These are phyloP conservation scores for Albula goreensis DNA, from an alignment of 2,113 vertebrate species.

Conservation along the genomic window DNA sequence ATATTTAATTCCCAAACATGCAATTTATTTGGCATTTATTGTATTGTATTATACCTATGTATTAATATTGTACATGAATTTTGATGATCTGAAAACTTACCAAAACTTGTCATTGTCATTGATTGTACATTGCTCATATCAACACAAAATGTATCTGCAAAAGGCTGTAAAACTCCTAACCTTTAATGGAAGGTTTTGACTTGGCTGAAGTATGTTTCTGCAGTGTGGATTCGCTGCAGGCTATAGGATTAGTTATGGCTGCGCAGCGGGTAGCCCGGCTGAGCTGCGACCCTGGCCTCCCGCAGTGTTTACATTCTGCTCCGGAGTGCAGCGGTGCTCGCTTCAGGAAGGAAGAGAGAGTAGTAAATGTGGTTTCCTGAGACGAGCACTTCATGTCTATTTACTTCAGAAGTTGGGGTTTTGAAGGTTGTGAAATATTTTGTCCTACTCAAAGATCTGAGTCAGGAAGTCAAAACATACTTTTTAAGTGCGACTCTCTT, in stretches of 20 bases:
- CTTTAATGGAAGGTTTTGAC: not conserved
- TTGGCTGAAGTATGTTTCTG: not conserved
- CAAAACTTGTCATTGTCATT: no score
- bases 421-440: slow-evolving; percentile 19
- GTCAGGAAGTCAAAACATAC: not conserved
- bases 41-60: no score
- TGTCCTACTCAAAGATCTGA: not conserved
- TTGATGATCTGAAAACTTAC: no score
- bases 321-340: not conserved
- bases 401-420: slow-evolving; percentile 9
- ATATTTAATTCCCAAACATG: no score
- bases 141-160: no score
- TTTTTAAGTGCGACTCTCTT: not conserved
- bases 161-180: not conserved
- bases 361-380: slow-evolving; percentile 26
- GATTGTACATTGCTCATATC: no score
- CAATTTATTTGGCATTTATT: no score
- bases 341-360: slow-evolving; percentile 22
- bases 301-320: not conserved
- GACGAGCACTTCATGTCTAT: not conserved
- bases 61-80: no score
- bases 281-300: not conserved
- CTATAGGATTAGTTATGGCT: not conserved
- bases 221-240: not conserved
- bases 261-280: not conserved